phyloP scores from a whole-genome alignment of 2,888 invertebrate genomes.

The Diaperis boleti region DNA sequence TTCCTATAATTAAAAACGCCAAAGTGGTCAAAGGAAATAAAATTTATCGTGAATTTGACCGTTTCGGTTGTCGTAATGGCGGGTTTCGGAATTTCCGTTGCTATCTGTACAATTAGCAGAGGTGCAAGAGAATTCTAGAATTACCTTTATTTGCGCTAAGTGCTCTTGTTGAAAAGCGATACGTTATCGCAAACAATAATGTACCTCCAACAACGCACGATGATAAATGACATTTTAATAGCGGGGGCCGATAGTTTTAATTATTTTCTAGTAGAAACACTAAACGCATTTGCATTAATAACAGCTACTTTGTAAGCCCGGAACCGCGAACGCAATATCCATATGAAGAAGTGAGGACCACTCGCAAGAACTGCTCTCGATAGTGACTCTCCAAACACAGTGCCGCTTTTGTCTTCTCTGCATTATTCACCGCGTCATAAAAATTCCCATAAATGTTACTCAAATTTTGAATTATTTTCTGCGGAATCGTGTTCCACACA shows the following conservation, averaged over 20 bases:
- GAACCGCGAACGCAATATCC: no score
- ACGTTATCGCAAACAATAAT: conserved; percentile 2
- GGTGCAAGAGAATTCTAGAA: background rate
- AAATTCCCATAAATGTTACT: no score
- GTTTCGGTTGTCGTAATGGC: conserved; percentile 7
- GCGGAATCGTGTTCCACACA: no score
- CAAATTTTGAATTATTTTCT: no score
- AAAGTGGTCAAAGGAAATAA: conserved; percentile 27
- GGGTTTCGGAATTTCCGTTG: conserved; percentile 11
- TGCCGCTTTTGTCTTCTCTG: no score
- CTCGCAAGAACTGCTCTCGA: no score
- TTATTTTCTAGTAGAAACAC: conserved; percentile 4
- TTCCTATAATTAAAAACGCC: conserved; percentile 43
- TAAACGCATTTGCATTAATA: background rate
- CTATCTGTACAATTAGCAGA: conserved; percentile 1
- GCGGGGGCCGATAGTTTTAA: conserved; percentile 8
- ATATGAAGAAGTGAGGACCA: no score
- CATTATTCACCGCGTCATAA: no score
- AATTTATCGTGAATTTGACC: conserved; percentile 39
- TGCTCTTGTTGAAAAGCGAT: background rate
- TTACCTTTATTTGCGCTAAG: conserved; percentile 2
- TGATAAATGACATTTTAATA: conserved; percentile 18
- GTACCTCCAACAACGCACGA: conserved; percentile 2
- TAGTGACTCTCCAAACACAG: no score
- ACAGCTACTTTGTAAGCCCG: background rate